Conservation (phyloP, 2,888 invertebrate species). For the Sphinx pinastri region DNA sequence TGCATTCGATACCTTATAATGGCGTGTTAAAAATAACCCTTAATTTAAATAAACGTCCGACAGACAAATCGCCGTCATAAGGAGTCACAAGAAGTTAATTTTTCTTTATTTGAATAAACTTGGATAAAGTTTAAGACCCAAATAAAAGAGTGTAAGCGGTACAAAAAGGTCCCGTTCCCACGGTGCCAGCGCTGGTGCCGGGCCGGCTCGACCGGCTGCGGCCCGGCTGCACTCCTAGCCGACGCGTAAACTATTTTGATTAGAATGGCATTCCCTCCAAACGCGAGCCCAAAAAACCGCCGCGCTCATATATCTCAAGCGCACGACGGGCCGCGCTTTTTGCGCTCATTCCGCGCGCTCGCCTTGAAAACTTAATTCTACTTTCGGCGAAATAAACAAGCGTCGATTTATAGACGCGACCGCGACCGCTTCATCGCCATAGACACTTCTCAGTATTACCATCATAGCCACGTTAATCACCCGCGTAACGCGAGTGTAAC, state of each 20-base stretch:
- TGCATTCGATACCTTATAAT: neutral
- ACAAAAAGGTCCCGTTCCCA: slow-evolving; percentile 67
- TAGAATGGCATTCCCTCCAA: slow-evolving; percentile 80
- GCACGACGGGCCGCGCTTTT: slow-evolving; percentile 74
- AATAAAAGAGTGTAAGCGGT: slow-evolving; percentile 18
- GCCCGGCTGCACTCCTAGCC: slow-evolving; percentile 38
- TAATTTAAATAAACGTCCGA: slow-evolving; percentile 18
- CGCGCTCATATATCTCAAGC: slow-evolving; percentile 76
- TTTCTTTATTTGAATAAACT: slow-evolving; percentile 24
- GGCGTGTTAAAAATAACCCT: neutral
- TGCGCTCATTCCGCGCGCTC: slow-evolving; percentile 67
- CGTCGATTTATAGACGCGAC: slow-evolving; percentile 64
- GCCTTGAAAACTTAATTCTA: slow-evolving; percentile 80
- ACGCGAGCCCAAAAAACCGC: slow-evolving; percentile 65
- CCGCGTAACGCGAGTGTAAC: slow-evolving; percentile 63
- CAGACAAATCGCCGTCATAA: slow-evolving; percentile 24
- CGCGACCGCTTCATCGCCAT: neutral
- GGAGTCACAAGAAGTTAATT: slow-evolving; percentile 20
- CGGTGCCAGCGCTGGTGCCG: slow-evolving; percentile 45
- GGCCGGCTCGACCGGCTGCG: neutral
- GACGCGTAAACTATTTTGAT: slow-evolving; percentile 83
- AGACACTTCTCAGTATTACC: slow-evolving; percentile 11
- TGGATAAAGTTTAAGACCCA: slow-evolving; percentile 19
- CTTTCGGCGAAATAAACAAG: slow-evolving; percentile 59
- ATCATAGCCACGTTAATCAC: neutral